Percentiles rank a stretch among this genome's conserved stretches.
Conservation (phyloP, 2,888 invertebrate genomes). For the Scrobipalpa costella region DNA sequence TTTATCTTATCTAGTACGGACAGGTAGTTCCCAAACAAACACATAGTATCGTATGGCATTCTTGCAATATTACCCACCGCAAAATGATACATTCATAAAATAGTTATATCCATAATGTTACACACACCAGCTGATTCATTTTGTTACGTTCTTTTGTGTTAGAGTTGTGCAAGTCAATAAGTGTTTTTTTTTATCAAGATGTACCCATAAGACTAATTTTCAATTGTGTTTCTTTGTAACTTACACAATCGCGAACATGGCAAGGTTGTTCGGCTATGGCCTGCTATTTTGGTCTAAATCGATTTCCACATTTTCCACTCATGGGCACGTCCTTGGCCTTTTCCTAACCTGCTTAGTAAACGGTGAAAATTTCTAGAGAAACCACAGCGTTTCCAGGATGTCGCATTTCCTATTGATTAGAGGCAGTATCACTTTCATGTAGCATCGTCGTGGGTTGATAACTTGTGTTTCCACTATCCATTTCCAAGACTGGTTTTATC, state of each 20-base stretch:
- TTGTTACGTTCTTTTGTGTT: slow-evolving; percentile 18
- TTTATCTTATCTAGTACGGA: slow-evolving; percentile 57
- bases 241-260: neutral
- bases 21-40: slow-evolving; percentile 55
- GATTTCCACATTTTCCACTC: slow-evolving; percentile 5
- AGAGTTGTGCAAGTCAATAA: slow-evolving; percentile 6
- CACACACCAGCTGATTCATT: neutral
- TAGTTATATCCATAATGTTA: neutral
- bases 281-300: slow-evolving; percentile 1
- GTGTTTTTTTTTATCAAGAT: slow-evolving; percentile 1
- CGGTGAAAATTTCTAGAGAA: slow-evolving; percentile 14
- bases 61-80: slow-evolving; percentile 28
- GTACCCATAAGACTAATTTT: slow-evolving; percentile 11
- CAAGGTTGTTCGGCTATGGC: neutral
- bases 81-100: slow-evolving; percentile 24
- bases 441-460: slow-evolving; percentile 37
- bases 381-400: slow-evolving; percentile 52
- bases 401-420: slow-evolving; percentile 56
- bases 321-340: slow-evolving; percentile 6
- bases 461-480: slow-evolving; percentile 41
- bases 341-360: neutral
- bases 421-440: slow-evolving; percentile 44
- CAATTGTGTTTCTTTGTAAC: slow-evolving; percentile 1
- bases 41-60: slow-evolving; percentile 39
- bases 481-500: slow-evolving; percentile 35